Percentiles rank a stretch among this genome's conserved stretches.
Evolutionary conservation across 2,888 invertebrate species (phyloP).

Genomic region (Seira musarum): DNA sequence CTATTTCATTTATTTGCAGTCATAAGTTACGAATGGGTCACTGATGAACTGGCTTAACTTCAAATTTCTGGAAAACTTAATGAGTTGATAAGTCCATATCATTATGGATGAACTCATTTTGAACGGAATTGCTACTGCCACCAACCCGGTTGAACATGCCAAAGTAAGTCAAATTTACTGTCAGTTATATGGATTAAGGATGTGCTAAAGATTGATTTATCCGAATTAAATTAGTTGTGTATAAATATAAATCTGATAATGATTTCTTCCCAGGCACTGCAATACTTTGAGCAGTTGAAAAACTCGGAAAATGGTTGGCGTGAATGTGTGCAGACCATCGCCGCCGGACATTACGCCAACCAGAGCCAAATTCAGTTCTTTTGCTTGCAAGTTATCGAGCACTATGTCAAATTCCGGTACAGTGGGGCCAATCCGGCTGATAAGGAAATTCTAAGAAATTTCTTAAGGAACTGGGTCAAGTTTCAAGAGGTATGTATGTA

Average conservation of each 20-base stretch:
- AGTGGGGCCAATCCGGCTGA: conserved; percentile 67
- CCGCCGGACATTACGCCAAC: conserved; percentile 60
- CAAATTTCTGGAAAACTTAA: no score
- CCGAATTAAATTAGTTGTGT: no score
- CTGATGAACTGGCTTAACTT: no score
- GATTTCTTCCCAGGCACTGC: conserved; percentile 71
- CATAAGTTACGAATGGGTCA: no score
- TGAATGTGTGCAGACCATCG: conserved; percentile 72
- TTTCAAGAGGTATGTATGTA: conserved; percentile 22
- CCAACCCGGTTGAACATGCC: conserved; percentile 35
- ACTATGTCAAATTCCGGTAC: conserved; percentile 73
- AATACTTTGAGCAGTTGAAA: conserved; percentile 74
- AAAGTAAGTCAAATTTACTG: conserved; percentile 50
- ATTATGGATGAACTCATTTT: conserved; percentile 45
- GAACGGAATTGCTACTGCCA: conserved; percentile 22
- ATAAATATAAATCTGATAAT: no score
- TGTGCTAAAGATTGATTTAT: no score
- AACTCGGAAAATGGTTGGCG: conserved; percentile 74
- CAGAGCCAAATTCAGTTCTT: conserved; percentile 73
- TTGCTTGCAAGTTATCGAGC: conserved; percentile 74
- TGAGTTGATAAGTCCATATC: no score
- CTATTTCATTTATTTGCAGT: no score
- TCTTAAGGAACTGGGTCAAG: conserved; percentile 73
- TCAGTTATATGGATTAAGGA: no score
- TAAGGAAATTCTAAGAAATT: conserved; percentile 71